Conservation (phyloP, 2,797 vertebrate genomes). For the Morus bassanus region DNA sequence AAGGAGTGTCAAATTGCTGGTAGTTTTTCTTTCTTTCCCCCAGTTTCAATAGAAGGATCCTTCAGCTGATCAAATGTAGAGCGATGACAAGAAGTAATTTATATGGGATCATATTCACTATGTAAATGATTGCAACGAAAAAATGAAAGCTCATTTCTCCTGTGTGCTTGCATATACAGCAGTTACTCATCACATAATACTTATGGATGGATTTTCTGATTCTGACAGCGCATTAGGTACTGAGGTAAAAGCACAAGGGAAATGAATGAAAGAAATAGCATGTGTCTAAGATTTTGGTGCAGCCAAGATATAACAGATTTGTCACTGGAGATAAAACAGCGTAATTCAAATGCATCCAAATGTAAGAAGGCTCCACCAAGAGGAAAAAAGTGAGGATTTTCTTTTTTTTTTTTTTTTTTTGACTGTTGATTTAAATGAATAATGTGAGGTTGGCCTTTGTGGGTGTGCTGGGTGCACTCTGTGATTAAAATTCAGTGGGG, state of each 20-base stretch:
- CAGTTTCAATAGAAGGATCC: conserved; percentile 29
- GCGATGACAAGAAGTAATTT: conserved; percentile 71
- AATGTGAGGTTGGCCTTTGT: neutral
- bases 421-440: conserved; percentile 2
- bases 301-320: conserved; percentile 28
- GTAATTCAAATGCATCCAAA: conserved; percentile 28
- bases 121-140: conserved; percentile 62
- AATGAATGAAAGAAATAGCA: conserved; percentile 29
- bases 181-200: conserved; percentile 46
- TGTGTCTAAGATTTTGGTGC: conserved; percentile 11
- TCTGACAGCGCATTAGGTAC: conserved; percentile 37
- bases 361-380: neutral
- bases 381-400: neutral
- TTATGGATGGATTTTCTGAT: conserved; percentile 41
- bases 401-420: neutral
- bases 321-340: conserved; percentile 36
- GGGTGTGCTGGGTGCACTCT: neutral
- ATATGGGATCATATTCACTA: conserved; percentile 57
- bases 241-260: conserved; percentile 26
- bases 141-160: conserved; percentile 67
- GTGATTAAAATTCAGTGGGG: conserved; percentile 39
- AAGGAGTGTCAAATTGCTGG: conserved; percentile 43
- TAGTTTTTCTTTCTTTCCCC: conserved; percentile 33
- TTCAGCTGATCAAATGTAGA: conserved; percentile 67
- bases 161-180: conserved; percentile 53